phyloP scores from a whole-genome alignment of 2,888 invertebrate genomes.

The Dioctria rufipes region DNA sequence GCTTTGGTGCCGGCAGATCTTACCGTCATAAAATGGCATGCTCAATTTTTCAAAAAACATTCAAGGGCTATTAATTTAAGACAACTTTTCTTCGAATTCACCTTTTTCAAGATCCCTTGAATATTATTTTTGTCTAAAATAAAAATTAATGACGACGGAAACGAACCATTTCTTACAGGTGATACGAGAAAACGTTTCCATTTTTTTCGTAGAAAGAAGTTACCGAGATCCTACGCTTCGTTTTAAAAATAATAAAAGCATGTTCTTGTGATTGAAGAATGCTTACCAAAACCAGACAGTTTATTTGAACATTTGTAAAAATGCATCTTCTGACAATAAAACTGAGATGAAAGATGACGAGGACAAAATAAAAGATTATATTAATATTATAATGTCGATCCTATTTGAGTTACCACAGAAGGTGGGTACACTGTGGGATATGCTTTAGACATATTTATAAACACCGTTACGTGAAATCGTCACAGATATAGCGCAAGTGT shows the following conservation, averaged over 20 bases:
- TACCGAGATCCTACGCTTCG: constrained; percentile 61
- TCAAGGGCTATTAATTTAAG: no score
- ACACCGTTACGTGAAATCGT: no score
- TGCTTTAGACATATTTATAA: constrained; percentile 77
- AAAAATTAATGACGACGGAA: no score
- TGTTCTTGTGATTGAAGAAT: constrained; percentile 56
- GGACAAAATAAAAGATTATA: constrained; percentile 75
- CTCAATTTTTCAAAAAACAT: no score
- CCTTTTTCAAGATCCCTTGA: no score
- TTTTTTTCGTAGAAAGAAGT: constrained; percentile 61
- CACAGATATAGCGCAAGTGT: no score
- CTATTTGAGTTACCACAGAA: constrained; percentile 83
- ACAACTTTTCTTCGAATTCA: no score
- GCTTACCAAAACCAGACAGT: constrained; percentile 61
- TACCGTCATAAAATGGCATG: no score
- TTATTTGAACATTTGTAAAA: constrained; percentile 71
- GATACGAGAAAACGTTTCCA: constrained; percentile 70
- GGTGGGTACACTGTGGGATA: constrained; percentile 77
- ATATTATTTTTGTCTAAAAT: no score
- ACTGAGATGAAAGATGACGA: constrained; percentile 67
- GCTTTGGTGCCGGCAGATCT: no score
- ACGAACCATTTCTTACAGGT: no score
- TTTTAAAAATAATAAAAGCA: not conserved
- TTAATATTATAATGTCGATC: constrained; percentile 81
- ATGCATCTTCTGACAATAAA: constrained; percentile 67